Base-by-base conservation (phyloP, 2,797 vertebrate species). In the Netta rufina region DNA sequence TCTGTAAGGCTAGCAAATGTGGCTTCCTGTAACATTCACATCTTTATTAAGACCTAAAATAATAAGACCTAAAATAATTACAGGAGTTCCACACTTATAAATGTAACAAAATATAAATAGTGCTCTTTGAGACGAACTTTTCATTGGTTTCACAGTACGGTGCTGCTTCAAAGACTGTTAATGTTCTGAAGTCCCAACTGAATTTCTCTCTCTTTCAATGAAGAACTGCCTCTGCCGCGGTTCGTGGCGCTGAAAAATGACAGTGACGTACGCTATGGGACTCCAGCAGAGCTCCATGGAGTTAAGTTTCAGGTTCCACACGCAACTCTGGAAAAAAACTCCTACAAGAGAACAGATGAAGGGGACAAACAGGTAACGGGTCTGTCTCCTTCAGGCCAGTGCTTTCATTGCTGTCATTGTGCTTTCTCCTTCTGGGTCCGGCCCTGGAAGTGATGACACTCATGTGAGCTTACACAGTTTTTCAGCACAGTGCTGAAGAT, bases 141-240 rank as follows among this genome's bases (percentile, higher is more conserved):
- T 76, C 17, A 20, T 53, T 87, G 25, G 9, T 77, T 95, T 79
- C 84, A 47, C 45, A 65, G 79, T 84, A 84, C 0, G 2, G n/a
- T 84, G 45, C 69, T 91, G 20, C 90, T 95, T 85, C 22, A 89
- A 89, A 71, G 80, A 32, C 56, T 96, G 84, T 61, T 85, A 60
- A 66, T 81, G 78, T 91, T 84, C 76, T 92, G 7, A 65, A 64
- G 39, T 93, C 80, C 97, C 86, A 97, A 65, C 28, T 95, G 77
- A 96, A 67, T 89, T 92, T 97, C 89, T 85, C 74, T 97, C 93
- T 98, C 62, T 96, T 93, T 82, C 94, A 60, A 80, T 96, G 51
- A 94, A 99, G 99, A 99, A 96, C 97, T 99, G 96, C 99, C 99
- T 94, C 98, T 99, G 77, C 99, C 99, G 69, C 98, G 98, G 74